A percentile compares a stretch with the other conserved stretches of the same genome.
Evolutionary conservation across 1,140 invertebrate genomes (phyloP).

Genomic region (Cotesia glomerata): DNA sequence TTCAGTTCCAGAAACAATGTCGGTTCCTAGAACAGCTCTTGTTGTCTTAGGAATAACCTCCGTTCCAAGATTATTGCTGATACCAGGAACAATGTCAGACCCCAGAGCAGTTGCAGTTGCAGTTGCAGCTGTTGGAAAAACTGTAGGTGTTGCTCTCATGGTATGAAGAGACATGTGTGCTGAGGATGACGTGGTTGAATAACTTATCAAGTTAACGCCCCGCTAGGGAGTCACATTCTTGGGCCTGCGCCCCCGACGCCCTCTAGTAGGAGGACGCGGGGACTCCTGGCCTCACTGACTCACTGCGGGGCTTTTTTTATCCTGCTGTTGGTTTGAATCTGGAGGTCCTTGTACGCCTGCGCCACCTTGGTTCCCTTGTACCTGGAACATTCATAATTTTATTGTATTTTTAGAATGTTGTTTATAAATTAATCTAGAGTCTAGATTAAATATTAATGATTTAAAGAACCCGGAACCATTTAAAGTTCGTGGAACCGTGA

Average conservation of each 20-base stretch:
- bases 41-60: too few relatives aligned
- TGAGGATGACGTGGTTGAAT: background rate
- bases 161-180: background rate
- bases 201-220: slow-evolving; percentile 57
- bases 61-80: too few relatives aligned
- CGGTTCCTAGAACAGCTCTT: too few relatives aligned
- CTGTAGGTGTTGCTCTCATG: background rate
- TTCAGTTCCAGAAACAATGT: too few relatives aligned
- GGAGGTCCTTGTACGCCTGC: slow-evolving; percentile 65
- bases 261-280: slow-evolving; percentile 63
- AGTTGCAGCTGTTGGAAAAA: background rate
- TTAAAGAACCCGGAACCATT: too few relatives aligned
- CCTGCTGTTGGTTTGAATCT: slow-evolving; percentile 73
- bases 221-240: slow-evolving; percentile 64
- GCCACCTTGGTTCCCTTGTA: slow-evolving; percentile 61
- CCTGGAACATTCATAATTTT: slow-evolving; percentile 42
- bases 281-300: slow-evolving; percentile 72
- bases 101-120: background rate
- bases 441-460: too few relatives aligned
- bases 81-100: background rate
- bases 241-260: slow-evolving; percentile 65
- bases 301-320: slow-evolving; percentile 82
- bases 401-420: background rate
- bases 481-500: too few relatives aligned
- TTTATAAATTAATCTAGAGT: too few relatives aligned